Evolutionary conservation across 2,888 invertebrate species (phyloP).

Genomic region (Phrixothrix hirtus): DNA sequence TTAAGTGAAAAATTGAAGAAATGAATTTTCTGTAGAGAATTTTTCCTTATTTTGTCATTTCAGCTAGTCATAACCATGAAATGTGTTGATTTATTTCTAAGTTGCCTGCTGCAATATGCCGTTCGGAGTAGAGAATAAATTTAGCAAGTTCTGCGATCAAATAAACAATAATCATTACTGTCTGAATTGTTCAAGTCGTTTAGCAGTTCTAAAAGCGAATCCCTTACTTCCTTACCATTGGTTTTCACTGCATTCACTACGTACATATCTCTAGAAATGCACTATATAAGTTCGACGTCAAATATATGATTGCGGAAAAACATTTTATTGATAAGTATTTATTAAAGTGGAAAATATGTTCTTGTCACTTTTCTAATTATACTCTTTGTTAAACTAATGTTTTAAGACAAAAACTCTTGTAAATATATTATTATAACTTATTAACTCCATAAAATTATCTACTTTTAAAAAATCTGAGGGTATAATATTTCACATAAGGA

Average conservation of each 20-base stretch:
- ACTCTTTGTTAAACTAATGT: no score
- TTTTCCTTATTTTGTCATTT: conserved; percentile 34
- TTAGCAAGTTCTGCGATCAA: conserved; percentile 51
- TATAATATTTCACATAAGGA: no score
- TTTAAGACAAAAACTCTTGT: no score
- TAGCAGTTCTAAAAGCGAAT: conserved; percentile 45
- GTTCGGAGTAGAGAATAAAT: conserved; percentile 43
- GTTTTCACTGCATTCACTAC: conserved; percentile 28
- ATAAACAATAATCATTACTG: conserved; percentile 55
- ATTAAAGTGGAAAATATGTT: no score
- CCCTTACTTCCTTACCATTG: conserved; percentile 36
- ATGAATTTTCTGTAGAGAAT: conserved; percentile 32
- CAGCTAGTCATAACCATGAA: conserved; percentile 39
- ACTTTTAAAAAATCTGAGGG: no score
- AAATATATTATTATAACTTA: no score
- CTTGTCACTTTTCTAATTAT: no score
- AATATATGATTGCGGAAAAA: conserved; percentile 14
- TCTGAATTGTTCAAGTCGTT: conserved; percentile 52
- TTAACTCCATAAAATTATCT: no score
- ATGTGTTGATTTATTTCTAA: conserved; percentile 39
- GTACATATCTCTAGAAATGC: conserved; percentile 21
- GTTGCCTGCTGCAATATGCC: conserved; percentile 39
- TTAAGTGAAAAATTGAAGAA: conserved; percentile 13
- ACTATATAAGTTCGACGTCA: conserved; percentile 3
- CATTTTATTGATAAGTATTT: not conserved